phyloP scores from a whole-genome alignment of 2,888 invertebrate species.

The Himalopsyche anomala region DNA sequence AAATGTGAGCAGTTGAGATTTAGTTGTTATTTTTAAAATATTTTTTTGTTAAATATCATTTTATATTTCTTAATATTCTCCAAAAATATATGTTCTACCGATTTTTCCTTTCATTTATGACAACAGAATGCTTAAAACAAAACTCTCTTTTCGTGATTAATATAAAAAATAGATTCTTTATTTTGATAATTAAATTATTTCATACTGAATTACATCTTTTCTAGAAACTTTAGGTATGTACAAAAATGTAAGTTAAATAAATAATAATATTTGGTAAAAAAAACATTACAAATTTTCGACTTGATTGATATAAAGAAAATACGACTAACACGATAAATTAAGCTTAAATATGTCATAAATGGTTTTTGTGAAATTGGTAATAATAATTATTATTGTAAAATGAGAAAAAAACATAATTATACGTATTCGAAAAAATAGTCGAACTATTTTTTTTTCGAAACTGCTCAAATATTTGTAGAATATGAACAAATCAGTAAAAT shows the following conservation, averaged over 20 bases:
- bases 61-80: too few relatives aligned
- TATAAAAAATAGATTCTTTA: background rate
- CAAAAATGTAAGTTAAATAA: constrained; percentile 43
- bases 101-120: too few relatives aligned
- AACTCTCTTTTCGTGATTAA: background rate
- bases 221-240: constrained; percentile 32
- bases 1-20: too few relatives aligned
- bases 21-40: too few relatives aligned
- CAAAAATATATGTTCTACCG: too few relatives aligned
- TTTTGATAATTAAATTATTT: background rate
- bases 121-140: background rate
- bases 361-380: constrained; percentile 35
- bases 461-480: constrained; percentile 39
- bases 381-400: constrained; percentile 3
- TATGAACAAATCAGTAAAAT: constrained; percentile 4
- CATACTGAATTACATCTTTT: background rate
- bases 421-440: background rate
- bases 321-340: constrained; percentile 25
- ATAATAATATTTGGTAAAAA: constrained; percentile 37
- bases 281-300: constrained; percentile 39
- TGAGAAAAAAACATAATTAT: background rate
- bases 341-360: background rate
- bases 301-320: constrained; percentile 40
- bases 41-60: too few relatives aligned
- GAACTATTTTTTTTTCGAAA: constrained; percentile 11